A percentile compares a stretch with the other conserved stretches of the same genome.
These are phyloP conservation scores for Aleiodes testaceus DNA, from an alignment of 2,888 invertebrate species.

Conservation along the genomic window DNA sequence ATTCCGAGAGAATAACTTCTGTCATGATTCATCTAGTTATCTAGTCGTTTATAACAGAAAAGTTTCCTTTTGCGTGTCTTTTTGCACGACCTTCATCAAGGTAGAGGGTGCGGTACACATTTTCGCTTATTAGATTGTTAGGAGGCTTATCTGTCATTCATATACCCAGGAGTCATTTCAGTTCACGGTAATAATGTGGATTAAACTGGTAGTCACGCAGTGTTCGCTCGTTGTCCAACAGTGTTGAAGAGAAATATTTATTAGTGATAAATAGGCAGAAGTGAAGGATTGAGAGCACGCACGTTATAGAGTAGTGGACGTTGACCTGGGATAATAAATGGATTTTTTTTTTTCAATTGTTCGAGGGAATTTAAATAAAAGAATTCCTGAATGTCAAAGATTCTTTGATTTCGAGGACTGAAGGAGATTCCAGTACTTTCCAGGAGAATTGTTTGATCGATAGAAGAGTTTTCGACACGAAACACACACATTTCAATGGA, in stretches of 20 bases:
- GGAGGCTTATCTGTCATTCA: constrained; percentile 18
- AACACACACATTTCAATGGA: constrained; percentile 20
- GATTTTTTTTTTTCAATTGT: too few relatives aligned
- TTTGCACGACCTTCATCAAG: constrained; percentile 17
- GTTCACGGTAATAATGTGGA: too few relatives aligned
- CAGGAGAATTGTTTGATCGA: constrained; percentile 48
- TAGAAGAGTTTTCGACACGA: constrained; percentile 45
- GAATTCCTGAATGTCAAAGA: constrained; percentile 11
- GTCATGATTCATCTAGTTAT: constrained; percentile 8
- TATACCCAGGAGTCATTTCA: neutral
- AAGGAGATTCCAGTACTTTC: neutral
- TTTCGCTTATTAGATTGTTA: constrained; percentile 18
- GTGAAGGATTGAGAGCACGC: neutral
- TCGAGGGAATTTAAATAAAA: too few relatives aligned
- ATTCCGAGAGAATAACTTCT: neutral
- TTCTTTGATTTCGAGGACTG: neutral
- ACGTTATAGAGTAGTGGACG: neutral
- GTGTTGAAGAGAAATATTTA: too few relatives aligned
- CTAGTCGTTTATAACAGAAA: neutral
- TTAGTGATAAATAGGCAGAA: too few relatives aligned
- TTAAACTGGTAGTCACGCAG: too few relatives aligned
- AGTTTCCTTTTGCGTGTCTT: constrained; percentile 5
- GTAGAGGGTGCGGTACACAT: constrained; percentile 17
- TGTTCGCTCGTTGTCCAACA: too few relatives aligned
- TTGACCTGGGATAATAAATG: too few relatives aligned